Percentiles rank a stretch among this genome's conserved stretches.
phyloP scores from a whole-genome alignment of 2,113 vertebrate species.

The Carettochelys insculpta region DNA sequence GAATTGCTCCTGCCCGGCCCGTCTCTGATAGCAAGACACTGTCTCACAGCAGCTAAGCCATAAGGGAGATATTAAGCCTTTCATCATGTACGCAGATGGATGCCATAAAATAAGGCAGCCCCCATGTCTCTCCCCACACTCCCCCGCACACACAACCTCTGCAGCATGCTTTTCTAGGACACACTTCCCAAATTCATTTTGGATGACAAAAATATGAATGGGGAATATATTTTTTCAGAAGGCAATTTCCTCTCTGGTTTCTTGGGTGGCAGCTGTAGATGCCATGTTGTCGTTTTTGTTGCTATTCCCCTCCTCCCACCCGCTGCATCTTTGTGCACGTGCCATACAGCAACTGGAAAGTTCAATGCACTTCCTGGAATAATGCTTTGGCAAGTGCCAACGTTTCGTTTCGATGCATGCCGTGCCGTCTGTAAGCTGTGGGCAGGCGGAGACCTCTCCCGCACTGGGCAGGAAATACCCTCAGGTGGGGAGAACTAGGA shows the following conservation, averaged over 20 bases:
- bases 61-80: background rate
- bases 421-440: background rate
- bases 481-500: rapidly evolving
- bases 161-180: rapidly evolving
- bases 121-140: background rate
- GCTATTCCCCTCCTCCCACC: background rate
- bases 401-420: background rate
- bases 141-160: background rate
- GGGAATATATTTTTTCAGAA: background rate
- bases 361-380: rapidly evolving
- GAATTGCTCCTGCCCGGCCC: background rate
- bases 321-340: rapidly evolving
- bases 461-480: background rate
- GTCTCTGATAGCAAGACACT: background rate
- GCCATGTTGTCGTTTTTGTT: background rate
- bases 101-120: background rate
- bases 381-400: background rate
- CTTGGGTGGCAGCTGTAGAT: rapidly evolving
- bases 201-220: rapidly evolving
- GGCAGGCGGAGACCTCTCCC: rapidly evolving
- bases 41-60: background rate
- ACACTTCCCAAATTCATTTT: background rate
- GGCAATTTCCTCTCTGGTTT: background rate
- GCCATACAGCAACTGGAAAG: rapidly evolving
- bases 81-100: background rate